phyloP scores from a whole-genome alignment of 2,888 invertebrate species.

The Nomada hirtipes region DNA sequence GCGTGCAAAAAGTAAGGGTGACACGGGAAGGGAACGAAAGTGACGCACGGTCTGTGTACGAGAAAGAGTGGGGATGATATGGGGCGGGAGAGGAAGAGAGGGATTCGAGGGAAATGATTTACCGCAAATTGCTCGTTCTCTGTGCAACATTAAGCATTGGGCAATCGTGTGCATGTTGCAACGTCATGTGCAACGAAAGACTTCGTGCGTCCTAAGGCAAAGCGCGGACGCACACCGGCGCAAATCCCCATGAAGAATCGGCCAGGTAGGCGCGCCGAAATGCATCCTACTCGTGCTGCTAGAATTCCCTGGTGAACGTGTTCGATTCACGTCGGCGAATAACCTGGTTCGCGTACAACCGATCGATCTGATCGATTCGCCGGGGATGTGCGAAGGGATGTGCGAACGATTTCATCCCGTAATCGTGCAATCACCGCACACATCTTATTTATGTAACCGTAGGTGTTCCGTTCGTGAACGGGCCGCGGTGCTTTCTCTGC shows the following conservation, averaged over 20 bases:
- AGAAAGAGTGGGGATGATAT: neutral
- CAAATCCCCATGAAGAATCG: constrained; percentile 16
- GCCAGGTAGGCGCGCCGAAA: constrained; percentile 28
- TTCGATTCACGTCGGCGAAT: neutral
- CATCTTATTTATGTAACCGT: constrained; percentile 48
- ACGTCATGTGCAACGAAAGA: constrained; percentile 76
- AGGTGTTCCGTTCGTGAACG: constrained; percentile 5
- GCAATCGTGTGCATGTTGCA: constrained; percentile 77
- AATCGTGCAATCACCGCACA: constrained; percentile 35
- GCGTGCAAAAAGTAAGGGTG: neutral
- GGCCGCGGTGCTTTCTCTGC: neutral
- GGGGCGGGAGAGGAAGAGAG: neutral
- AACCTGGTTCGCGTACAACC: neutral
- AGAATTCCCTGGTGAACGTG: neutral
- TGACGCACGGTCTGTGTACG: neutral
- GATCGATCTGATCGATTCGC: constrained; percentile 31
- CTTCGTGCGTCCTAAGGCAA: constrained; percentile 75
- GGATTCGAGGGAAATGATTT: constrained; percentile 74
- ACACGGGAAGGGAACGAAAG: neutral
- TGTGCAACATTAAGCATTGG: constrained; percentile 77
- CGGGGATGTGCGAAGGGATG: constrained; percentile 13
- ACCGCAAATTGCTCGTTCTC: constrained; percentile 78
- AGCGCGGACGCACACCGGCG: neutral
- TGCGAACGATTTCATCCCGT: constrained; percentile 42
- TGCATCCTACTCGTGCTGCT: constrained; percentile 40